Conservation (phyloP, 1,140 invertebrate genomes). For the Nephotettix cincticeps region DNA sequence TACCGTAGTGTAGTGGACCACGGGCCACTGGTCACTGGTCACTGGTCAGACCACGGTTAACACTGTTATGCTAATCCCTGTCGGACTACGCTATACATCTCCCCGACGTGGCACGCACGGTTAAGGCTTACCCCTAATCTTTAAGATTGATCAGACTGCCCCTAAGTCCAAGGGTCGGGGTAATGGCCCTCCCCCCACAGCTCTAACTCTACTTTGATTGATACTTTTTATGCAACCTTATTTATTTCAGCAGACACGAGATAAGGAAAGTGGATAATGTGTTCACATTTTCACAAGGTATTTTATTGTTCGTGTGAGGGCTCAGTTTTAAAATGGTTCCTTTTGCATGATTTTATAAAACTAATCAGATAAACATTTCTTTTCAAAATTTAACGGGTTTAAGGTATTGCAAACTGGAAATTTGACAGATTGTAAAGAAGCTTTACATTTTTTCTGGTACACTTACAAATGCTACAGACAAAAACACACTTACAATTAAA, state of each 20-base stretch:
- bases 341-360: too few species aligned
- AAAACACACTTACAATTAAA: too few species aligned
- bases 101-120: not conserved
- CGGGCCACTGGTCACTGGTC: too few species aligned
- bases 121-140: slow-evolving; percentile 2
- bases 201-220: not conserved
- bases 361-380: too few species aligned
- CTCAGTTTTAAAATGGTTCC: not conserved
- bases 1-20: too few species aligned
- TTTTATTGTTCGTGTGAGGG: not conserved
- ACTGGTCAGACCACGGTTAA: not conserved
- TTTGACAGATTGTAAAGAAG: too few species aligned
- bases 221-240: not conserved
- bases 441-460: too few species aligned
- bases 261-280: not conserved
- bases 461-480: too few species aligned
- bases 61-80: not conserved
- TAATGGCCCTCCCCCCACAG: not conserved
- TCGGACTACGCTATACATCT: not conserved
- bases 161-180: not conserved
- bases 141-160: slow-evolving; percentile 7
- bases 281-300: too few species aligned
- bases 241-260: not conserved
- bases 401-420: too few species aligned
- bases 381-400: too few species aligned